Percentiles rank a stretch among this genome's conserved stretches.
These are phyloP conservation scores for Drosophila sturtevanti DNA, from an alignment of 1,140 invertebrate genomes.

Conservation along the genomic window DNA sequence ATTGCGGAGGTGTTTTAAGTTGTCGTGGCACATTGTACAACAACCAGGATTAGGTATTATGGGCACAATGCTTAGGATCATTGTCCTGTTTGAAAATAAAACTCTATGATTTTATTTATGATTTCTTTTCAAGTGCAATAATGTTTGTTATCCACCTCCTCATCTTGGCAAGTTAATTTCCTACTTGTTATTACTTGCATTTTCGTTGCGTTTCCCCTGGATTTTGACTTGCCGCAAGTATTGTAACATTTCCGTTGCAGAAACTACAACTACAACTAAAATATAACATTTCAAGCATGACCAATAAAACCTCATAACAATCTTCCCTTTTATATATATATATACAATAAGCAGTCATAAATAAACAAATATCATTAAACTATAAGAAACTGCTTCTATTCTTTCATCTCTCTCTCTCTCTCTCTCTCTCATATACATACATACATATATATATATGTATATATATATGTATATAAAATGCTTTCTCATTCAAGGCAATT, in stretches of 20 bases:
- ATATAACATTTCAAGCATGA: slow-evolving; percentile 15
- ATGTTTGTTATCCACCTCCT: not conserved
- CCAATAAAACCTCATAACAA: slow-evolving; percentile 31
- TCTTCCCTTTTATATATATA: slow-evolving; percentile 40
- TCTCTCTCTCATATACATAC: not conserved
- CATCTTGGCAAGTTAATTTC: slow-evolving; percentile 6
- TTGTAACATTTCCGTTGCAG: not conserved
- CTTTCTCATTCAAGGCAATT: slow-evolving; percentile 65
- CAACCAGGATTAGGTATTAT: too few relatives aligned
- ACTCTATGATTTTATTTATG: too few relatives aligned
- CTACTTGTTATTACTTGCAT: not conserved
- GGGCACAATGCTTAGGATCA: too few relatives aligned
- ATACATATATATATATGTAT: too few relatives aligned
- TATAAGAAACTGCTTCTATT: slow-evolving; percentile 51
- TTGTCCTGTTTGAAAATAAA: too few relatives aligned
- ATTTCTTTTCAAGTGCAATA: not conserved
- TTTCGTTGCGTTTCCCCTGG: too few relatives aligned
- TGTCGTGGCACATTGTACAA: too few relatives aligned
- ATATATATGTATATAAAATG: slow-evolving; percentile 46
- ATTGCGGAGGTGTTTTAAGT: too few relatives aligned
- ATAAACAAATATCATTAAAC: slow-evolving; percentile 78
- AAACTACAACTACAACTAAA: not conserved
- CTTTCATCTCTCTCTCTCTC: not conserved
- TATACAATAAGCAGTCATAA: slow-evolving; percentile 63
- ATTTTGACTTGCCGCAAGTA: not conserved